Evolutionary conservation across 2,797 vertebrate genomes (phyloP), one percentile per base, ranked within the genome.

Genomic region (Ptychadena robeensis): DNA sequence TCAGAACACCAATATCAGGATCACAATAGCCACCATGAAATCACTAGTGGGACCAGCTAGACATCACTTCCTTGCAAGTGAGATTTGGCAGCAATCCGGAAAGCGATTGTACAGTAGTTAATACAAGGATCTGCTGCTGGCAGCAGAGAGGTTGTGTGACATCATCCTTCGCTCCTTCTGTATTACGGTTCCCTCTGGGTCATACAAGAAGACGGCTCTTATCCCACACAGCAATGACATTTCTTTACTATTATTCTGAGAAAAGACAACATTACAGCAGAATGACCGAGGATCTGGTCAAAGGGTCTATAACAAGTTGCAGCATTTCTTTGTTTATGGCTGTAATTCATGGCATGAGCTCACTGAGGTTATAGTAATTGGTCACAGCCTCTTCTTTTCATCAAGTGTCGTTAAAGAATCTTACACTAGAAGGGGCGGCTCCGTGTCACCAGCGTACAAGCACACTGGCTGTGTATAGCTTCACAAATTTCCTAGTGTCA

Each of bases 291-390:
- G 22, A 48, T 4, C 11, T 22, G 27, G n/a, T 53, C 25, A 35
- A 53, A 59, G 28, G 59, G 37, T 40, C 28, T 14, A 68, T 53
- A 53, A 76, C 44, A 68, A 69, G 12, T 59, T 34, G 38, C 32
- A 10, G 35, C 28, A 44, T 15, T 76, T 18, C 32, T 40, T 69
- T 82, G 76, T 73, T 80, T 80, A 48, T 28, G 18, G 34, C 69
- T 73, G 34, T 31, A 80, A 80, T 72, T 68, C 31, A 71, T 72
- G 35, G 72, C 57, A 48, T 80, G 18, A 70, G 38, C 18, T 31
- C 37, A 59, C 25, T 11, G 65, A 27, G 48, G 15, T 31, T 11
- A 61, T 61, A 32, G 48, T 30, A 67, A 71, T 15, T 30, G 12
- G n/a, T 37, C 38, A 37, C 77, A 70, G 35, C 44, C 27, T 61